Percentiles rank a stretch among this genome's conserved stretches.
Evolutionary conservation across 2,888 invertebrate species (phyloP).

Genomic region (Pinctada fucata): DNA sequence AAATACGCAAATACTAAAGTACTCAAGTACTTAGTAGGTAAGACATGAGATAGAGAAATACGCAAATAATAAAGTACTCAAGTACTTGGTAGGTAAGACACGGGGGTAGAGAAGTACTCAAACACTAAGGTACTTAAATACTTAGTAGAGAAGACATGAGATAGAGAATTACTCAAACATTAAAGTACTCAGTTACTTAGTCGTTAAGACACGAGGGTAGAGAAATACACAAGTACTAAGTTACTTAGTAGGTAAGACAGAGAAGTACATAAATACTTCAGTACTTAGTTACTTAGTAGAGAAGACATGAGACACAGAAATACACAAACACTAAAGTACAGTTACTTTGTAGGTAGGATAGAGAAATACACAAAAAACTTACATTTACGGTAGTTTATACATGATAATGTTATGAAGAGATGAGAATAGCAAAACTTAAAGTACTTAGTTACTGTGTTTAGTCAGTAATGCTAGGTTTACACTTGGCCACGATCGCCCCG

Average conservation of each 20-base stretch:
- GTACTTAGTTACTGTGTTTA: conserved; percentile 86
- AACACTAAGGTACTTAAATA: conserved; percentile 95
- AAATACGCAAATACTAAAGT: conserved; percentile 98
- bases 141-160: conserved; percentile 93
- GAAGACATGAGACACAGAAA: conserved; percentile 94
- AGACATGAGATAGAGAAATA: conserved; percentile 96
- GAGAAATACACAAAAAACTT: conserved; percentile 96
- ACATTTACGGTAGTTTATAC: conserved; percentile 94
- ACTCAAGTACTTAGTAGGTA: conserved; percentile 94
- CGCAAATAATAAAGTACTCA: conserved; percentile 94
- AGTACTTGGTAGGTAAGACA: conserved; percentile 94
- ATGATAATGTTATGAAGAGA: conserved; percentile 97
- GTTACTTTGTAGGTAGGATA: conserved; percentile 97
- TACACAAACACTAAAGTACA: conserved; percentile 96
- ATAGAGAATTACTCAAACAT: conserved; percentile 98
- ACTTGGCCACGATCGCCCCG: too few relatives aligned
- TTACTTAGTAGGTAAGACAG: conserved; percentile 94
- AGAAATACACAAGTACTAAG: conserved; percentile 97
- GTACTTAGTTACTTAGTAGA: conserved; percentile 96
- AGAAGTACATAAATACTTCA: conserved; percentile 96
- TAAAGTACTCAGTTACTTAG: conserved; percentile 94
- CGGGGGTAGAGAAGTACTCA: conserved; percentile 97
- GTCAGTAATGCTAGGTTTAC: conserved; percentile 80
- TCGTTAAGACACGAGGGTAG: conserved; percentile 93
- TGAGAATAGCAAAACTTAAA: conserved; percentile 97